Conservation (phyloP, 2,888 invertebrate species). For the Mellilla xanthometata region DNA sequence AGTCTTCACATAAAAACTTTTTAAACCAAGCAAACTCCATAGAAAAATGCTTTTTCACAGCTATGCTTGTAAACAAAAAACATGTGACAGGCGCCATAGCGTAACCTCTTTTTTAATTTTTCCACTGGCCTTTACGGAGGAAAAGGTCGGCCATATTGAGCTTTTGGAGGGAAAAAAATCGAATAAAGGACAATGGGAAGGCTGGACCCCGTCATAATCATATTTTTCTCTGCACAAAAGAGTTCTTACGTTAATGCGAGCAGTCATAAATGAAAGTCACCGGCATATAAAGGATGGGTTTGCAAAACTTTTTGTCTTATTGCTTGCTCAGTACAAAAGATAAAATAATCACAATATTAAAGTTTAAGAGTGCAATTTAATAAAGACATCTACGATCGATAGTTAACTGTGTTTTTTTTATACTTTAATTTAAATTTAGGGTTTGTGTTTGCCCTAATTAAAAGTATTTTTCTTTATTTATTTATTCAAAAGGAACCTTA, state of each 20-base stretch:
- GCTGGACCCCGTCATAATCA: conserved; percentile 72
- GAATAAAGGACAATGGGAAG: conserved; percentile 74
- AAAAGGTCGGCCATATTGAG: conserved; percentile 58
- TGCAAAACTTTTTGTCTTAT: conserved; percentile 37
- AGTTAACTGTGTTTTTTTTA: no score
- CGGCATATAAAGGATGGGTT: conserved; percentile 51
- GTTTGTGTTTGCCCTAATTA: no score
- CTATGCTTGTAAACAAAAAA: conserved; percentile 13
- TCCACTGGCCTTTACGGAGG: conserved; percentile 37
- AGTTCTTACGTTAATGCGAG: conserved; percentile 74
- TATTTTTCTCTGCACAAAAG: conserved; percentile 76
- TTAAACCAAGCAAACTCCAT: no score
- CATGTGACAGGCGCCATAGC: conserved; percentile 12
- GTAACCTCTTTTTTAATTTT: conserved; percentile 47
- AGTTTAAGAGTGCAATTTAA: no score
- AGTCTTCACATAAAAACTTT: no score
- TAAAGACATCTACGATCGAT: no score
- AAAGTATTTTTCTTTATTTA: no score
- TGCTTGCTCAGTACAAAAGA: conserved; percentile 19
- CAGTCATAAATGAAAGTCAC: conserved; percentile 74
- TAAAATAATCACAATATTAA: no score
- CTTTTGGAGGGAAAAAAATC: conserved; percentile 65
- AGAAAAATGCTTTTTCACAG: no score
- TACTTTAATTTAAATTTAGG: no score
- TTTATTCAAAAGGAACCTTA: no score